phyloP scores from a whole-genome alignment of 2,888 invertebrate genomes.

The Notodonta dromedarius region DNA sequence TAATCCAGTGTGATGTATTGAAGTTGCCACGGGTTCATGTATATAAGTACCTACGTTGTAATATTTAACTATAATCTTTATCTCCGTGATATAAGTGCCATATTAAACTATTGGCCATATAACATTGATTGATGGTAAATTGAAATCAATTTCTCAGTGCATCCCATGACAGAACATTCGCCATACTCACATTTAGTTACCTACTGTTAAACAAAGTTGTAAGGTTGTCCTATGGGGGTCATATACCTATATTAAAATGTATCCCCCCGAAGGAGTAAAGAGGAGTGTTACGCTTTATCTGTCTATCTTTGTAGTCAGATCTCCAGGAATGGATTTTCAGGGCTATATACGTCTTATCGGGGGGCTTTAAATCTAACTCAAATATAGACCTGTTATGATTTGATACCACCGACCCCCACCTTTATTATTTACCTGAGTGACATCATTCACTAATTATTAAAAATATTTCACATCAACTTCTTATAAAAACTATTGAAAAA shows the following conservation, averaged over 20 bases:
- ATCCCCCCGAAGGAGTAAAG: too few relatives aligned
- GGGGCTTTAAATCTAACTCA: too few relatives aligned
- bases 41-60: conserved; percentile 48
- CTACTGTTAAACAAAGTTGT: conserved; percentile 10
- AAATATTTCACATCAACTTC: conserved; percentile 39
- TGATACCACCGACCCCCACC: conserved; percentile 3
- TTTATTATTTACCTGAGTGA: neutral
- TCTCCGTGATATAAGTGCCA: conserved; percentile 77
- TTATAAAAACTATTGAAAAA: conserved; percentile 51
- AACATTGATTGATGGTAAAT: conserved; percentile 49
- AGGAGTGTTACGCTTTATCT: too few relatives aligned
- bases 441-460: neutral
- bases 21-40: conserved; percentile 65
- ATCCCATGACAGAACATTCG: conserved; percentile 63
- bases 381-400: too few relatives aligned
- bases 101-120: conserved; percentile 60
- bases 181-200: conserved; percentile 31
- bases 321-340: too few relatives aligned
- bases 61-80: conserved; percentile 44
- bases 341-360: too few relatives aligned
- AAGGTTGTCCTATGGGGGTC: neutral
- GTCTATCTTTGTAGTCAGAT: too few relatives aligned
- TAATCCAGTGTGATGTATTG: conserved; percentile 40
- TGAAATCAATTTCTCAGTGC: conserved; percentile 47
- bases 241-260: too few relatives aligned